Percentiles rank a stretch among this genome's conserved stretches.
These are phyloP conservation scores for Cyrtorhinus lividipennis DNA, from an alignment of 1,140 invertebrate species.

Conservation along the genomic window DNA sequence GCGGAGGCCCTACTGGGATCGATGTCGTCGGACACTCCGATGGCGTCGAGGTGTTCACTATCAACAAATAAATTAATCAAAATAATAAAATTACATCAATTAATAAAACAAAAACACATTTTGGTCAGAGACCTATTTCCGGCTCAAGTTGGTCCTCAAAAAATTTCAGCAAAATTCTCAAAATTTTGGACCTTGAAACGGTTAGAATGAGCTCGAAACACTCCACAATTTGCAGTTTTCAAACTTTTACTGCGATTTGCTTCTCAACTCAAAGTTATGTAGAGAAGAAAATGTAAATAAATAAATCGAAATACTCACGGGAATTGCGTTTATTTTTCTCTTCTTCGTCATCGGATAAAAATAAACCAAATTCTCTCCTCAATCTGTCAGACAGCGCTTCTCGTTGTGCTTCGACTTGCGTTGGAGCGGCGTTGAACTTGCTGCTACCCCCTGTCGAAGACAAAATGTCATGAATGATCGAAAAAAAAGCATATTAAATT, in stretches of 20 bases:
- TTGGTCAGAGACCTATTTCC: too few relatives aligned
- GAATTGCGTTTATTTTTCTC: conserved; percentile 17
- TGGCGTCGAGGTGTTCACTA: not conserved
- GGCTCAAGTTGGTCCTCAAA: too few relatives aligned
- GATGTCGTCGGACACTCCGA: not conserved
- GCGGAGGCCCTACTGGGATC: not conserved
- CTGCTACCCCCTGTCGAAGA: conserved; percentile 12
- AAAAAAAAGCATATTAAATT: conserved; percentile 1
- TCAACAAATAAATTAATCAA: not conserved
- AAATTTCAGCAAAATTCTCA: too few relatives aligned
- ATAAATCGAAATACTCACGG: not conserved
- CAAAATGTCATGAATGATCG: not conserved
- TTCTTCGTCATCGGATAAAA: conserved; percentile 50
- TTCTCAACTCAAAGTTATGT: too few relatives aligned
- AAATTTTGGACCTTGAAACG: too few relatives aligned
- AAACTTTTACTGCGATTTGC: too few relatives aligned
- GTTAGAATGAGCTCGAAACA: too few relatives aligned
- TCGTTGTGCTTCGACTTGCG: conserved; percentile 51
- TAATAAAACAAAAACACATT: too few relatives aligned
- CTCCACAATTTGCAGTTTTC: too few relatives aligned
- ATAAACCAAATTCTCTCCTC: conserved; percentile 57
- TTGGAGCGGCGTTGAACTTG: conserved; percentile 50
- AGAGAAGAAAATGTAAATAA: too few relatives aligned
- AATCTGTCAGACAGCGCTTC: conserved; percentile 60
- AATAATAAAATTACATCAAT: too few relatives aligned